phyloP scores from a whole-genome alignment of 2,888 invertebrate species.

The Spisula solida region DNA sequence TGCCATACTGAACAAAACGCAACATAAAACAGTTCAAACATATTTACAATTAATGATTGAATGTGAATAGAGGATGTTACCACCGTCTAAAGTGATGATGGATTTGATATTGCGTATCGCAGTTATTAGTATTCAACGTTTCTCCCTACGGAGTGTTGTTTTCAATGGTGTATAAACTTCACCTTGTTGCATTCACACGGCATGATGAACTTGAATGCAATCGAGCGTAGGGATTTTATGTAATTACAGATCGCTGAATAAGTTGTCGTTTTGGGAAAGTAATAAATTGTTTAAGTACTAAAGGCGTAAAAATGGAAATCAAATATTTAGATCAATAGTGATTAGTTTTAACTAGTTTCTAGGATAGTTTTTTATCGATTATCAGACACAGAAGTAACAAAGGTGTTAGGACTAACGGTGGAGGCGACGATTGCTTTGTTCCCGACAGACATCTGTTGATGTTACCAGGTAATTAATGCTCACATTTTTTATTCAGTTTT shows the following conservation, averaged over 20 bases:
- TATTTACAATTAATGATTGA: conserved; percentile 20
- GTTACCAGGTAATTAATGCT: not conserved
- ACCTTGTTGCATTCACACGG: not conserved
- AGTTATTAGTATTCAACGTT: not conserved
- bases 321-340: not conserved
- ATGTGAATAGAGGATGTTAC: not conserved
- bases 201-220: not conserved
- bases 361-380: not conserved
- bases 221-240: not conserved
- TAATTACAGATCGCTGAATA: not conserved
- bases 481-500: not conserved
- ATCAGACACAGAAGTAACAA: not conserved
- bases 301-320: not conserved
- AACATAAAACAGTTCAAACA: conserved; percentile 10
- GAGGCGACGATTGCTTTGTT: not conserved
- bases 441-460: not conserved
- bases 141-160: not conserved
- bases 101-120: not conserved
- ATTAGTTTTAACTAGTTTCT: not conserved
- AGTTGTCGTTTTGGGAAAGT: not conserved
- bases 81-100: conserved; percentile 6
- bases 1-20: not conserved
- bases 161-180: not conserved
- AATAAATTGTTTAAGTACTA: not conserved
- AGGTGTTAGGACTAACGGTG: not conserved